Evolutionary conservation across 92 coral and sea anemone species (phyloP), one percentile per base, ranked within the genome.

Genomic region (Zoanthus sociatus): DNA sequence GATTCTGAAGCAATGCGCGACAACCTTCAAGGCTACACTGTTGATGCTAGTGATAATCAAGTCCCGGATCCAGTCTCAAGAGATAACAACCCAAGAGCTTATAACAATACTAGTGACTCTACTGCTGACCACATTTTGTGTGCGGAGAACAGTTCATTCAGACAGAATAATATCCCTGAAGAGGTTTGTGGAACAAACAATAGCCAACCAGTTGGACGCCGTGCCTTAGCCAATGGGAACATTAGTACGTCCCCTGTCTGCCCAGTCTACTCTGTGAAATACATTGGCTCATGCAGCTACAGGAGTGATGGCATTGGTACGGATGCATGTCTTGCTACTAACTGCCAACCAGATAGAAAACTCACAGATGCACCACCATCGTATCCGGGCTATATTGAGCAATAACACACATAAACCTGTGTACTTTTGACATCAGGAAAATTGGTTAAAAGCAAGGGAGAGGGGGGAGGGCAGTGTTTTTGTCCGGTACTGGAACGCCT

Each of bases 221-320:
- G 11, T 0, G 42, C 42, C 42, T 2, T 37, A 12, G 45, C 1
- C 11, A 30, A 14, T 30, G 74, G 46, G n/a, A 69, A 33, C 10
- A 33, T 33, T 10, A 21, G 14, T 33, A 10, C 4, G 11, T 46
- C 12, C 31, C 46, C 46, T 4, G 46, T 69, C 46, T 69, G 16
- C n/a, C 74, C 74, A 30, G 74, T 69, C 46, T 69, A 69, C 46
- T 69, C 74, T 69, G 74, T 69, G 74, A 33, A 69, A 33, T 69
- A 20, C 31, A 7, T 69, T 69, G 74, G 74, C 46, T 69, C 74
- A 0, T 30, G n/a, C 74, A 30, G 33, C 31, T 33, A 30, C 46
- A 31, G 16, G 30, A 33, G 31, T 8, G 46, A 9, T 9, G 0
- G 74, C n/a, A 9, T 12, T 30, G 74, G 54, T 3, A 50, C 4